Evolutionary conservation across 2,113 vertebrate genomes (phyloP).

Genomic region (Paralichthys olivaceus): DNA sequence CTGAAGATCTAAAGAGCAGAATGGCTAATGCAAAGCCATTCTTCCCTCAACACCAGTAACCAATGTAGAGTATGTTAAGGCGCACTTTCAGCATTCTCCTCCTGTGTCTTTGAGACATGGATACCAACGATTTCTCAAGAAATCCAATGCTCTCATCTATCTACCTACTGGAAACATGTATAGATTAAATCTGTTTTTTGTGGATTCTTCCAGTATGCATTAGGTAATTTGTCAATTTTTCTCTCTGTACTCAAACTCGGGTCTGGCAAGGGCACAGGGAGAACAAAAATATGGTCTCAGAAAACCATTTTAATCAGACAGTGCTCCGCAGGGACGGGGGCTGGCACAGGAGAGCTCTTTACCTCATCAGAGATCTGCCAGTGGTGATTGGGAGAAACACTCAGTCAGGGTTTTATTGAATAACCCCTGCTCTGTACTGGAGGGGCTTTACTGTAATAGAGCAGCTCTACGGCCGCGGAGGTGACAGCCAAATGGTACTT

Average conservation of each 20-base stretch:
- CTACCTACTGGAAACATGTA: constrained; percentile 38
- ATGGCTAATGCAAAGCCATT: constrained; percentile 39
- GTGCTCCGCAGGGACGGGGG: constrained; percentile 59
- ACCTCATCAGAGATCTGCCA: constrained; percentile 81
- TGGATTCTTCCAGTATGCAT: constrained; percentile 60
- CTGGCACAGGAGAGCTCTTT: constrained; percentile 75
- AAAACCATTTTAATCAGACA: constrained; percentile 81
- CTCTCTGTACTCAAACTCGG: constrained; percentile 45
- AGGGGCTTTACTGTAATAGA: constrained; percentile 76
- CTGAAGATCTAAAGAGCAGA: constrained; percentile 61
- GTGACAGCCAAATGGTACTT: constrained; percentile 80
- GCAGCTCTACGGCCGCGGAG: constrained; percentile 60
- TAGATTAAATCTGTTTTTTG: constrained; percentile 60
- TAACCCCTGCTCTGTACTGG: constrained; percentile 69
- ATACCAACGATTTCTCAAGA: constrained; percentile 16
- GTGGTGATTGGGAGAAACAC: constrained; percentile 80
- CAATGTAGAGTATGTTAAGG: constrained; percentile 27
- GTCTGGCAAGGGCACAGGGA: constrained; percentile 65
- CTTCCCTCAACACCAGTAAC: constrained; percentile 21
- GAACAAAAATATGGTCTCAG: constrained; percentile 70
- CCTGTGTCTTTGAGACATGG: constrained; percentile 24
- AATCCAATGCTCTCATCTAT: constrained; percentile 27
- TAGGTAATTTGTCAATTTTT: constrained; percentile 74
- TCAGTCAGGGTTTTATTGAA: constrained; percentile 82
- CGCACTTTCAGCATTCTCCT: constrained; percentile 13